Percentiles rank a stretch among this genome's conserved stretches.
phyloP scores from a whole-genome alignment of 2,797 vertebrate species.

The Furcifer pardalis region DNA sequence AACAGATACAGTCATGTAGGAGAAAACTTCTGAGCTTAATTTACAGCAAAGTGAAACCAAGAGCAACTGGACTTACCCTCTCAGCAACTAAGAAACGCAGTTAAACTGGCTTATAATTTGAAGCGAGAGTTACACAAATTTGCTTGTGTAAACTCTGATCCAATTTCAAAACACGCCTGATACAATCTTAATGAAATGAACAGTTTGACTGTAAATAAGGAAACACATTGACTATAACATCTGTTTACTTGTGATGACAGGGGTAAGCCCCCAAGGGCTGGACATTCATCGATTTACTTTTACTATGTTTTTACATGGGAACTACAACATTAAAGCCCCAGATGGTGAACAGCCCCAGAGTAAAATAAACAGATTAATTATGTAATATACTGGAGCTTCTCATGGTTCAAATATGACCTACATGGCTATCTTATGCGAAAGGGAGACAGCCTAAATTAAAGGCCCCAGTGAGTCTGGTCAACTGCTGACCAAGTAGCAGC shows the following conservation, averaged over 20 bases:
- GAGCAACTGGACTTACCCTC: background rate
- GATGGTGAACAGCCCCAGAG: background rate
- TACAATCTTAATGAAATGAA: background rate
- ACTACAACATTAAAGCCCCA: constrained; percentile 28
- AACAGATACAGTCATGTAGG: background rate
- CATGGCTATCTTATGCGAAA: background rate
- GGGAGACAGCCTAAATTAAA: background rate
- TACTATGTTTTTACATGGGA: background rate
- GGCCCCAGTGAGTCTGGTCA: background rate
- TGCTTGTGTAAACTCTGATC: constrained; percentile 19
- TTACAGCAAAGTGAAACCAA: background rate
- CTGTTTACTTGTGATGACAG: background rate
- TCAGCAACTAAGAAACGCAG: background rate
- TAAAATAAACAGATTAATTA: background rate
- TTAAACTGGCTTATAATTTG: constrained; percentile 7
- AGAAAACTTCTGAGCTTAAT: background rate
- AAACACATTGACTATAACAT: background rate
- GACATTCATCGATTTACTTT: background rate
- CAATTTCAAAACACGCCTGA: constrained; percentile 22
- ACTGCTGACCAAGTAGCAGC: too few species aligned
- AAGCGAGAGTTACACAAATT: constrained; percentile 22
- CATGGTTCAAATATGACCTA: background rate
- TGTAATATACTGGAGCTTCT: background rate
- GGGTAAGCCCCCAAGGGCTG: background rate
- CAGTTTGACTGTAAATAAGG: constrained; percentile 44